Evolutionary conservation across 1,140 invertebrate genomes (phyloP).

Genomic region (Pseudoatta argentina): DNA sequence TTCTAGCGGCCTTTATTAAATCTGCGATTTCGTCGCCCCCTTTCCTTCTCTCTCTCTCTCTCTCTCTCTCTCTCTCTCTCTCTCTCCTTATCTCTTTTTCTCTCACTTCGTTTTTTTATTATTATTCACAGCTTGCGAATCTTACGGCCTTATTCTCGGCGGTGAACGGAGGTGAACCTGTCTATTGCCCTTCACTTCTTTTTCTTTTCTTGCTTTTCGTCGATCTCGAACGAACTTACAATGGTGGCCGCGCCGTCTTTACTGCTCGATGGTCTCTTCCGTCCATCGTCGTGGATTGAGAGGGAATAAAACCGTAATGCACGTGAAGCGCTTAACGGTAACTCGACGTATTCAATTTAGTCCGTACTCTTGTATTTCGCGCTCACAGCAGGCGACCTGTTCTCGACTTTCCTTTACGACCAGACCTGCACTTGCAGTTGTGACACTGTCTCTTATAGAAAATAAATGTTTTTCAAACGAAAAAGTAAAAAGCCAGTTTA

Average conservation of each 20-base stretch:
- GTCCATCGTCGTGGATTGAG: slow-evolving; percentile 41
- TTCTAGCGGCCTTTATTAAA: slow-evolving; percentile 82
- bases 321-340: slow-evolving; percentile 38
- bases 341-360: slow-evolving; percentile 46
- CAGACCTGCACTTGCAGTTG: slow-evolving; percentile 2
- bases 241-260: slow-evolving; percentile 18
- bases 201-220: neutral
- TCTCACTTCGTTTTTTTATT: slow-evolving; percentile 28
- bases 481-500: neutral
- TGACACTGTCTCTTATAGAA: neutral
- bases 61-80: neutral
- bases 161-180: slow-evolving; percentile 28
- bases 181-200: slow-evolving; percentile 28
- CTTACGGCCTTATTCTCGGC: slow-evolving; percentile 44
- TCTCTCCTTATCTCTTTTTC: neutral
- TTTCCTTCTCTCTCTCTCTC: neutral
- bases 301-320: slow-evolving; percentile 55
- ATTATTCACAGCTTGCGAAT: slow-evolving; percentile 54
- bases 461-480: slow-evolving; percentile 13
- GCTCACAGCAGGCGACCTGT: neutral
- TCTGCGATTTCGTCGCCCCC: slow-evolving; percentile 77
- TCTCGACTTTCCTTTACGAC: slow-evolving; percentile 18
- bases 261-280: slow-evolving; percentile 33
- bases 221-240: slow-evolving; percentile 44
- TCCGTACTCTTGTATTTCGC: slow-evolving; percentile 27